These are phyloP conservation scores for Drosophila nasuta DNA, from an alignment of 1,140 invertebrate genomes.

Conservation along the genomic window DNA sequence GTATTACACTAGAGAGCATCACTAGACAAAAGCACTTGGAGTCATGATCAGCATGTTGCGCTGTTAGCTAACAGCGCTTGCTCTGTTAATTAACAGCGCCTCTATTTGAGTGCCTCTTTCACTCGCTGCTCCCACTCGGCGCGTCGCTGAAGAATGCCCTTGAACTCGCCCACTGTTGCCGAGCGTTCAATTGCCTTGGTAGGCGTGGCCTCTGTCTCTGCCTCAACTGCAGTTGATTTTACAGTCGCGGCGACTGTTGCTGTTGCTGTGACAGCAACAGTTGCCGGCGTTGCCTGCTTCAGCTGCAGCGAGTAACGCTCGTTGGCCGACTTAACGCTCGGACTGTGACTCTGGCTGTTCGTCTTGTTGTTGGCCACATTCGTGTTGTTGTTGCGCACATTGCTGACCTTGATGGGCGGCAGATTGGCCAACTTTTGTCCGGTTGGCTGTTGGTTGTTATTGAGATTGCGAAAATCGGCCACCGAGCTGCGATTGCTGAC, in stretches of 20 bases:
- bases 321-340: constrained; percentile 28
- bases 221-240: background rate
- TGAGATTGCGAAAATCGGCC: constrained; percentile 79
- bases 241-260: constrained; percentile 4
- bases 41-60: background rate
- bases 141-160: constrained; percentile 89
- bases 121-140: constrained; percentile 91
- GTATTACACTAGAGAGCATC: constrained; percentile 33
- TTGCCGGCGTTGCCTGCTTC: constrained; percentile 2
- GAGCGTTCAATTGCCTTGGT: constrained; percentile 74
- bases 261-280: background rate
- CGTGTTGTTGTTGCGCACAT: constrained; percentile 32
- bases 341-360: constrained; percentile 24
- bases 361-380: constrained; percentile 1
- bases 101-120: constrained; percentile 87
- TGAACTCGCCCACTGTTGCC: constrained; percentile 85
- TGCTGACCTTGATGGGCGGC: constrained; percentile 72
- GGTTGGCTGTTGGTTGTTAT: constrained; percentile 45
- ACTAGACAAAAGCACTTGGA: constrained; percentile 47
- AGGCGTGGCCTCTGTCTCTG: constrained; percentile 21
- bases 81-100: constrained; percentile 21
- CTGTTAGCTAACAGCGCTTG: constrained; percentile 14
- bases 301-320: constrained; percentile 52
- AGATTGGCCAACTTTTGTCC: constrained; percentile 53
- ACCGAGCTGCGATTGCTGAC: constrained; percentile 73